These are phyloP conservation scores for Orthonevra nobilis DNA, from an alignment of 2,888 invertebrate species.

Conservation along the genomic window DNA sequence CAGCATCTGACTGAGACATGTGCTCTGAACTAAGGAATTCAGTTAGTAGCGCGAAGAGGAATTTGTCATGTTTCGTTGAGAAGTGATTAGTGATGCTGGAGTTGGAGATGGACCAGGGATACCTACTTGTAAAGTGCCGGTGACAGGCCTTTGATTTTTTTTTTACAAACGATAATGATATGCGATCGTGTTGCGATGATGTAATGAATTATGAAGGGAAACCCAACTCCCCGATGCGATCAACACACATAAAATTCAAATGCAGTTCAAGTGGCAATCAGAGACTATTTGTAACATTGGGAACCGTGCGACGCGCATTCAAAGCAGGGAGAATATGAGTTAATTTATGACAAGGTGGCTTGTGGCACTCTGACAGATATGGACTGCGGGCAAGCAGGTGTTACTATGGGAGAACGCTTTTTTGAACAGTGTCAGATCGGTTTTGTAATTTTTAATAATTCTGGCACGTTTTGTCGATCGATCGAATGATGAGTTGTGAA, in stretches of 20 bases:
- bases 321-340: slow-evolving; percentile 48
- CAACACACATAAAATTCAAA: slow-evolving; percentile 27
- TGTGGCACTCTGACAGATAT: slow-evolving; percentile 18
- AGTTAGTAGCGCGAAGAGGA: slow-evolving; percentile 10
- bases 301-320: slow-evolving; percentile 37
- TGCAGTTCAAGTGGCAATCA: slow-evolving; percentile 47
- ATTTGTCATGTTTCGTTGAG: slow-evolving; percentile 56
- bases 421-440: no score
- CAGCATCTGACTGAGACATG: slow-evolving; percentile 53
- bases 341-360: slow-evolving; percentile 59
- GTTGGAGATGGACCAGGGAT: no score
- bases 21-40: slow-evolving; percentile 27
- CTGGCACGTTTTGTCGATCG: slow-evolving; percentile 49
- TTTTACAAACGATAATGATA: slow-evolving; percentile 48
- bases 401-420: no score
- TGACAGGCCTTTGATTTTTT: slow-evolving; percentile 31
- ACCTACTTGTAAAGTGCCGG: slow-evolving; percentile 29
- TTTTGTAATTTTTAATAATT: no score
- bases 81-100: slow-evolving; percentile 39
- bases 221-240: slow-evolving; percentile 13
- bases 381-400: slow-evolving; percentile 42
- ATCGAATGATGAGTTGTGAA: no score
- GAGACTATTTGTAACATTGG: slow-evolving; percentile 35
- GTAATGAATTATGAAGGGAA: slow-evolving; percentile 9
- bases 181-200: slow-evolving; percentile 8